Evolutionary conservation across 2,797 vertebrate species (phyloP).

Genomic region (Melanotaenia pygmaea): DNA sequence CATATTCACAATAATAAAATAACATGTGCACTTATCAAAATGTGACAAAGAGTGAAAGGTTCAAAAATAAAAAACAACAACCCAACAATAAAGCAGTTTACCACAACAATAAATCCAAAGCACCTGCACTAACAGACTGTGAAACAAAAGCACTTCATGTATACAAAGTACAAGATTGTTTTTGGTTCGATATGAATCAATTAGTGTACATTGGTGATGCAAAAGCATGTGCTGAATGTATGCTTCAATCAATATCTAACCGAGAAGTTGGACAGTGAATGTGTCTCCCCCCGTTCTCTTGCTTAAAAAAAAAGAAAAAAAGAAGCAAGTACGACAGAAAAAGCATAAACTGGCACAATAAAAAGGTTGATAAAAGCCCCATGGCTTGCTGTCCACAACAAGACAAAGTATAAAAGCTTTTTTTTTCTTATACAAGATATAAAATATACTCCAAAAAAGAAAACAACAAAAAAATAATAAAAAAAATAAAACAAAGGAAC

Average conservation of each 20-base stretch:
- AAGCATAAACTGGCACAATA: conserved; percentile 79
- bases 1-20: conserved; percentile 76
- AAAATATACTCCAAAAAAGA: conserved; percentile 62
- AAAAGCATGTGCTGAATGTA: conserved; percentile 80
- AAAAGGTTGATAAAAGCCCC: conserved; percentile 78
- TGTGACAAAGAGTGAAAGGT: conserved; percentile 72
- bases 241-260: conserved; percentile 76
- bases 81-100: conserved; percentile 71
- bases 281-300: conserved; percentile 48
- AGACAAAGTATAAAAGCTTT: conserved; percentile 83
- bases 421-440: conserved; percentile 80
- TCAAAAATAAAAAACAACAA: conserved; percentile 65
- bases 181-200: conserved; percentile 85
- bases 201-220: conserved; percentile 84
- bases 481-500: conserved; percentile 63
- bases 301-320: conserved; percentile 52
- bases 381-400: conserved; percentile 82
- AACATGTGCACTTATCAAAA: conserved; percentile 77
- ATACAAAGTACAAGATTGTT: conserved; percentile 80
- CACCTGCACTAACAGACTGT: conserved; percentile 77
- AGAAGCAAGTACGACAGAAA: conserved; percentile 78
- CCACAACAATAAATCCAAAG: conserved; percentile 78
- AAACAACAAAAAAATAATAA: conserved; percentile 31
- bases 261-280: conserved; percentile 68
- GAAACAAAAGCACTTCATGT: conserved; percentile 84